Evolutionary conservation across 2,113 vertebrate species (phyloP).

Genomic region (Sander lucioperca): DNA sequence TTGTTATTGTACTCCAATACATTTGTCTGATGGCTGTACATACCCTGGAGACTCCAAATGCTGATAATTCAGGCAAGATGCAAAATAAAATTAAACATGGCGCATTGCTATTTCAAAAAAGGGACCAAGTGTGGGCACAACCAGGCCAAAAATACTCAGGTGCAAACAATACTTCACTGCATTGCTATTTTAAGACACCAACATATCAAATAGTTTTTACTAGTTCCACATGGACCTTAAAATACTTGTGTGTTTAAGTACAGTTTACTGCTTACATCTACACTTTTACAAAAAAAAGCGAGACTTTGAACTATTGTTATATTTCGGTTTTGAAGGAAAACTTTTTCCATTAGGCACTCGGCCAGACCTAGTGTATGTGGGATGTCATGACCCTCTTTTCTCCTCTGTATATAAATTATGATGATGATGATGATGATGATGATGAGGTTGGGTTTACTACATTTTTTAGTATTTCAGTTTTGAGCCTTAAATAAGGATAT

Average conservation of each 20-base stretch:
- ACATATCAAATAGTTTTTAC: not conserved
- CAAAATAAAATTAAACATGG: too few relatives aligned
- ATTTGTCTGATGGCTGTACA: too few relatives aligned
- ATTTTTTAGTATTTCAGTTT: not conserved
- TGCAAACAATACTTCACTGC: too few relatives aligned
- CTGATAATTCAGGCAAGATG: too few relatives aligned
- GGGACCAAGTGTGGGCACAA: too few relatives aligned
- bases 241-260: not conserved
- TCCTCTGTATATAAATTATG: not conserved
- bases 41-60: too few relatives aligned
- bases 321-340: not conserved
- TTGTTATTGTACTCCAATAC: too few relatives aligned
- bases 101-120: too few relatives aligned
- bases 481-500: not conserved
- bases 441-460: not conserved
- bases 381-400: not conserved
- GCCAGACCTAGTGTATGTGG: not conserved
- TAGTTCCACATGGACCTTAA: not conserved
- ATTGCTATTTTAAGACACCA: not conserved
- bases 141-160: too few relatives aligned
- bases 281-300: not conserved
- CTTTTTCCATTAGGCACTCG: not conserved
- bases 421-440: too few relatives aligned
- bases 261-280: not conserved
- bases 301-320: not conserved